These are phyloP conservation scores for Oxycera nigricornis DNA, from an alignment of 2,888 invertebrate species.

Conservation along the genomic window DNA sequence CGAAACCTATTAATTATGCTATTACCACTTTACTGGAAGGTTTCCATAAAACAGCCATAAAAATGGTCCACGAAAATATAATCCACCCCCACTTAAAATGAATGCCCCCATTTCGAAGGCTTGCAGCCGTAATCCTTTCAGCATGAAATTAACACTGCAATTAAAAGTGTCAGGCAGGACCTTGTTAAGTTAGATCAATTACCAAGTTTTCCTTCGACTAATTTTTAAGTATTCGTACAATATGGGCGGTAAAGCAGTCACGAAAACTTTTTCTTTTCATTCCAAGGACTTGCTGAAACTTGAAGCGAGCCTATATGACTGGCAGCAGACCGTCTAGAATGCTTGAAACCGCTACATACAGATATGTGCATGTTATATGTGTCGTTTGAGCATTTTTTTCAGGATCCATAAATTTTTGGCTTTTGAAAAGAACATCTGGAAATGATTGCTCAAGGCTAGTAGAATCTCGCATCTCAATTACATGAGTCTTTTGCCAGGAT, in stretches of 20 bases:
- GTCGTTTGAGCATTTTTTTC: background rate
- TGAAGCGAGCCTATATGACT: background rate
- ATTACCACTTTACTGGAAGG: too few species aligned
- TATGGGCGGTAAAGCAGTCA: background rate
- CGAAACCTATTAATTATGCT: too few species aligned
- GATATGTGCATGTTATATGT: background rate
- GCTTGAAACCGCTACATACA: background rate
- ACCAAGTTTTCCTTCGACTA: background rate
- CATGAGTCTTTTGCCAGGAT: conserved; percentile 45
- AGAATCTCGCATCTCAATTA: conserved; percentile 45
- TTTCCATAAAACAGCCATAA: too few species aligned
- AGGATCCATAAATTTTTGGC: conserved; percentile 45
- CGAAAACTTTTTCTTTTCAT: background rate
- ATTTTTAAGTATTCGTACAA: conserved; percentile 8
- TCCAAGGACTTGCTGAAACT: background rate
- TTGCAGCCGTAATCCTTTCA: background rate
- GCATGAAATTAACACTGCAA: conserved; percentile 36
- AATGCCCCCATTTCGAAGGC: background rate
- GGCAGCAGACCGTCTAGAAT: background rate
- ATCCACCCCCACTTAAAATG: background rate
- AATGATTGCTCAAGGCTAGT: conserved; percentile 47
- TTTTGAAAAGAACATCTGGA: conserved; percentile 47
- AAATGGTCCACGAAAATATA: background rate
- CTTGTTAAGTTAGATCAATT: conserved; percentile 31
- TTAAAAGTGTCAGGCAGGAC: conserved; percentile 21